Evolutionary conservation across 1,140 invertebrate genomes (phyloP).

Genomic region (Pteromalus puparum): DNA sequence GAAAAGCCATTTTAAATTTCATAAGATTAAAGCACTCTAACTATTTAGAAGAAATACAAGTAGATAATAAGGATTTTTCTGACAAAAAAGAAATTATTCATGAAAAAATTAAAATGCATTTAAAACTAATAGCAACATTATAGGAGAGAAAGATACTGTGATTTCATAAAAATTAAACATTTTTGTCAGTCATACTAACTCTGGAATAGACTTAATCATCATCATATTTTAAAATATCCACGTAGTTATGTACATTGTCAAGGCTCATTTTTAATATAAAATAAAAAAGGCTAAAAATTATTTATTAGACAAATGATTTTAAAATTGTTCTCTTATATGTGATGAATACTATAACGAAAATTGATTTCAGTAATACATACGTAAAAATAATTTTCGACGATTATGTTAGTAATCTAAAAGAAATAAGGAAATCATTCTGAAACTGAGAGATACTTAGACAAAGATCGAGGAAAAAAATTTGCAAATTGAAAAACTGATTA

Average conservation of each 20-base stretch:
- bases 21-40: no score
- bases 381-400: no score
- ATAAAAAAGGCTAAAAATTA: no score
- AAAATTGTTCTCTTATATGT: no score
- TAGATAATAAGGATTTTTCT: background rate
- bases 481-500: background rate
- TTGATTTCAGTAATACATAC: no score
- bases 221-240: background rate
- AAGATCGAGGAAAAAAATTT: background rate
- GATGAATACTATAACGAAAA: no score
- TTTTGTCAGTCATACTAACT: background rate
- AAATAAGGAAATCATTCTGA: background rate
- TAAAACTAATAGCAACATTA: background rate
- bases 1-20: background rate
- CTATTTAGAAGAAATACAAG: slow-evolving; percentile 6
- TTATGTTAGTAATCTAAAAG: background rate
- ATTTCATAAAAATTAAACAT: slow-evolving; percentile 27
- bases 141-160: slow-evolving; percentile 26
- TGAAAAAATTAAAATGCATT: slow-evolving; percentile 17
- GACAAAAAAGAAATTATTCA: slow-evolving; percentile 17
- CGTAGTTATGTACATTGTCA: no score
- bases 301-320: no score
- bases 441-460: background rate
- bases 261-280: no score
- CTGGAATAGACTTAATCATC: background rate